Percentiles rank a stretch among this genome's conserved stretches.
Evolutionary conservation across 2,888 invertebrate species (phyloP).

Genomic region (Toxonevra muliebris): DNA sequence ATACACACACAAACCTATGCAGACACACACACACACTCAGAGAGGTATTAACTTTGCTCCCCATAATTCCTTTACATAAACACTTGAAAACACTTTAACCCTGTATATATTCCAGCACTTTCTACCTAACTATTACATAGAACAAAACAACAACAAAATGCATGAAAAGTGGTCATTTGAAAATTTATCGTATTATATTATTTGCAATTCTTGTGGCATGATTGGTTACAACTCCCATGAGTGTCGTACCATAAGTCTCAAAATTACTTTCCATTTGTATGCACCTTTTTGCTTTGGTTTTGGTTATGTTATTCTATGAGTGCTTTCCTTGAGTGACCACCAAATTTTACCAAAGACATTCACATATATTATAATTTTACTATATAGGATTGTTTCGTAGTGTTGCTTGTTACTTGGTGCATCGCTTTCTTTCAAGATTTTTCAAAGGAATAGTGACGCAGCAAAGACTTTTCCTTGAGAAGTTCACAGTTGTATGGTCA

Average conservation of each 20-base stretch:
- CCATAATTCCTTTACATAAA: constrained; percentile 26
- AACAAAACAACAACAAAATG: constrained; percentile 26
- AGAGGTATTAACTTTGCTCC: not conserved
- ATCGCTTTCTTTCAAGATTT: too few relatives aligned
- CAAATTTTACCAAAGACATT: constrained; percentile 33
- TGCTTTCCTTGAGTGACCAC: constrained; percentile 25
- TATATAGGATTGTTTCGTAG: not conserved
- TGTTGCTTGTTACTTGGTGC: too few relatives aligned
- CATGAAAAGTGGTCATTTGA: constrained; percentile 54
- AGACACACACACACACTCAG: constrained; percentile 23
- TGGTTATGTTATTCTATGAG: not conserved
- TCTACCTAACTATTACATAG: not conserved
- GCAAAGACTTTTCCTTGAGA: too few relatives aligned
- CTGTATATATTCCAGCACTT: constrained; percentile 10
- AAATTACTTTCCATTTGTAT: not conserved
- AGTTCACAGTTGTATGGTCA: too few relatives aligned
- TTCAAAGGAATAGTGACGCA: too few relatives aligned
- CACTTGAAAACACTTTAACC: constrained; percentile 24
- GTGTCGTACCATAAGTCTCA: constrained; percentile 49
- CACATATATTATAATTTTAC: constrained; percentile 10
- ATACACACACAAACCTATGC: constrained; percentile 13
- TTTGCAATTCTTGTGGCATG: constrained; percentile 43
- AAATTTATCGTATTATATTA: constrained; percentile 43
- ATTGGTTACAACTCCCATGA: constrained; percentile 56
- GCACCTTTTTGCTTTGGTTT: not conserved